Base-by-base conservation (phyloP, 2,797 vertebrate genomes). In the Uromys caudimaculatus region DNA sequence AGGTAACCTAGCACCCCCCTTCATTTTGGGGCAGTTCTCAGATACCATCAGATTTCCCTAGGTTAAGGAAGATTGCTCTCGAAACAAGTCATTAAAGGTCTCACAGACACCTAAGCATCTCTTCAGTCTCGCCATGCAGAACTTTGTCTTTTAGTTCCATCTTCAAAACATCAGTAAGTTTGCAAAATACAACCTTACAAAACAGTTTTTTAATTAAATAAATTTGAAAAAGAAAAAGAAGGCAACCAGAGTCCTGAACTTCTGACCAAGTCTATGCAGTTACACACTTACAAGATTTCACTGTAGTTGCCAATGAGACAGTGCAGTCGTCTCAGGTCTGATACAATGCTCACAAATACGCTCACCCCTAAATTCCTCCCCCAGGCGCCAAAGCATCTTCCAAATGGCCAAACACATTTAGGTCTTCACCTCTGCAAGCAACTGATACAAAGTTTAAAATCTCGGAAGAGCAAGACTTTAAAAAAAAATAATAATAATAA, bases 381-480 rank as follows among this genome's bases (percentile, higher is more conserved):
- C 56, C 62, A 97, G 96, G 95, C 87, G 75, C 97, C 90, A 97
- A 89, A 97, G 97, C 97, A 97, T 89, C 95, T 95, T 93, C 29
- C 73, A 93, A 94, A 97, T 47, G n/a, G 95, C 16, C 95, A 97
- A 94, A 88, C 71, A 91, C 38, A 52, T 82, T 50, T 67, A 83
- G 54, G 90, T 90, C 89, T 38, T 93, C 77, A 35, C 29, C 67
- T 62, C 93, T 95, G 77, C 58, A 92, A 98, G 96, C 71, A 94
- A 94, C 58, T 58, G 88, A 94, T 60, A 50, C 79, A 21, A 87
- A 93, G 89, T 78, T 86, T 88, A 96, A 97, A 98, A 94, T 94
- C 97, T 97, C 95, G 77, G 96, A 96, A 94, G 89, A 92, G 87
- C 77, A 94, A 97, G 94, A 83, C 50, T 85, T 13, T 41, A 14